These are phyloP conservation scores for Phylloscopus trochiloides DNA, from an alignment of 2,113 vertebrate species.

Conservation along the genomic window DNA sequence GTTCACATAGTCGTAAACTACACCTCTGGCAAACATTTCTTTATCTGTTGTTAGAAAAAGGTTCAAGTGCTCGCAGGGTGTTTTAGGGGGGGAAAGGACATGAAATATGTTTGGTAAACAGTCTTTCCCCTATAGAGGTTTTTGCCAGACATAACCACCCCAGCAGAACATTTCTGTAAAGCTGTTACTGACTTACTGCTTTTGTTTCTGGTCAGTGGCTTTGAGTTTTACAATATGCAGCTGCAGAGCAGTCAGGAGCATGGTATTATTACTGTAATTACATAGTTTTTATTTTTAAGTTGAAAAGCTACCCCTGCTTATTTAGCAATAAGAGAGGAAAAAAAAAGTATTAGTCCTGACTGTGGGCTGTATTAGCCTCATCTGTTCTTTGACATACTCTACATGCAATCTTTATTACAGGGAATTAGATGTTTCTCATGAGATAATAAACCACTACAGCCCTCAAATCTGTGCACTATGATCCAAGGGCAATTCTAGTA, in stretches of 20 bases:
- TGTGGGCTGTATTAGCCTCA: neutral
- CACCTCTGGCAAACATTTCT: neutral
- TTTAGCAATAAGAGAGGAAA: neutral
- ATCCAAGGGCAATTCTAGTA: neutral
- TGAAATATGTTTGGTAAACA: neutral
- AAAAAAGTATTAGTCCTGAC: neutral
- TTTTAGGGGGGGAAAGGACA: neutral
- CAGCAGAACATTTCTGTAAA: neutral
- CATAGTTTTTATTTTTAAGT: conserved; percentile 25
- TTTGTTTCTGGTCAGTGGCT: conserved; percentile 30
- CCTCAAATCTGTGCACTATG: neutral
- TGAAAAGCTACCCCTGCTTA: conserved; percentile 5
- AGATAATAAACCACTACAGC: conserved; percentile 61
- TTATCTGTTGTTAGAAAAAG: neutral
- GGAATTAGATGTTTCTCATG: conserved; percentile 25
- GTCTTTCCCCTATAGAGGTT: neutral
- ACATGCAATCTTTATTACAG: neutral
- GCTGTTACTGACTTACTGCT: conserved; percentile 1
- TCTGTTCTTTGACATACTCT: neutral
- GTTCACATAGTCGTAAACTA: neutral
- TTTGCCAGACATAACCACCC: neutral
- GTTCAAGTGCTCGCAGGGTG: neutral
- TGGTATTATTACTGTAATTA: neutral
- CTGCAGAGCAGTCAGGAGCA: conserved; percentile 32
- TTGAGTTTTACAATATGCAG: conserved; percentile 19